Percentiles rank a stretch among this genome's conserved stretches.
Evolutionary conservation across 2,888 invertebrate genomes (phyloP).

Genomic region (Tiliacea citrago): DNA sequence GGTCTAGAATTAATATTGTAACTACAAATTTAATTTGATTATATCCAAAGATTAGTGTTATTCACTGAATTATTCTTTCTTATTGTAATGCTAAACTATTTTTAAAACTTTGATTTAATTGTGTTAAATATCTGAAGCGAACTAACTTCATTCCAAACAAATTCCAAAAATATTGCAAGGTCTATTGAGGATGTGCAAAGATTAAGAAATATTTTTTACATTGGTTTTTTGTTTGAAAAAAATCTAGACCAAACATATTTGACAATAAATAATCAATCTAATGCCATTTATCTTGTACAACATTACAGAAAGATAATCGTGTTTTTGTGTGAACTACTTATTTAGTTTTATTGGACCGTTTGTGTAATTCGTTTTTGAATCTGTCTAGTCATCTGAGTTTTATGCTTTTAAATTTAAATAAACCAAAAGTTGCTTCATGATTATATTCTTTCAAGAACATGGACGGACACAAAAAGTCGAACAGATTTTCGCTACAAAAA

Average conservation of each 20-base stretch:
- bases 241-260: slow-evolving; percentile 27
- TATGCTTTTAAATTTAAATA: slow-evolving; percentile 29
- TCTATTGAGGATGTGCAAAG: background rate
- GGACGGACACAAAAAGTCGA: too few relatives aligned
- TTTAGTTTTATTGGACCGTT: slow-evolving; percentile 7
- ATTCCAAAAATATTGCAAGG: background rate
- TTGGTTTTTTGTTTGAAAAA: slow-evolving; percentile 1
- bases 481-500: too few relatives aligned
- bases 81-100: slow-evolving; percentile 3
- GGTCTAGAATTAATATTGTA: slow-evolving; percentile 36
- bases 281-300: background rate
- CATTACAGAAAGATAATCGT: background rate
- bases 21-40: slow-evolving; percentile 52
- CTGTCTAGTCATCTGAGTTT: slow-evolving; percentile 56
- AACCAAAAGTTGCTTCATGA: slow-evolving; percentile 56
- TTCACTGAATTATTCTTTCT: slow-evolving; percentile 16
- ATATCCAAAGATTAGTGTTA: slow-evolving; percentile 48
- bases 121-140: background rate
- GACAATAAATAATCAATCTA: slow-evolving; percentile 44
- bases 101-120: slow-evolving; percentile 13
- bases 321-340: slow-evolving; percentile 3
- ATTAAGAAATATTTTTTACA: background rate
- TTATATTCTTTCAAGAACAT: slow-evolving; percentile 22
- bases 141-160: slow-evolving; percentile 7
- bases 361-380: slow-evolving; percentile 15